Conservation (phyloP, 2,888 invertebrate genomes). For the Crossocerus cetratus region DNA sequence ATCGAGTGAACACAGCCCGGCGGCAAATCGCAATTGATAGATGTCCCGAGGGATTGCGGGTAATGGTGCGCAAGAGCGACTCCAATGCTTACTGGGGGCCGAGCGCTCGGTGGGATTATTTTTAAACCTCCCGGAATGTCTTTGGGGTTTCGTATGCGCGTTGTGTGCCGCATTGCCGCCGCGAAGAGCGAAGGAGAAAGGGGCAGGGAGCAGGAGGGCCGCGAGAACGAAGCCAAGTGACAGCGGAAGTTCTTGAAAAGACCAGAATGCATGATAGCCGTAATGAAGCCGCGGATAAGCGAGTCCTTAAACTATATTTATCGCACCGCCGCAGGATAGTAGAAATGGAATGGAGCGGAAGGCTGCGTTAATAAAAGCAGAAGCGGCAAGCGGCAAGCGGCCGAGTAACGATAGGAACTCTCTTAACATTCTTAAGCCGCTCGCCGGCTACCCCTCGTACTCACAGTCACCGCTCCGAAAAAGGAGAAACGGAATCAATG, state of each 20-base stretch:
- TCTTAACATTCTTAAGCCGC: no score
- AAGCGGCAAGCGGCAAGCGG: no score
- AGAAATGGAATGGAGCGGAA: background rate
- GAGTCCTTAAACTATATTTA: conserved; percentile 21
- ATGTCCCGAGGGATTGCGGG: no score
- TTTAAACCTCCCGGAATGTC: background rate
- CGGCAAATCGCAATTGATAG: no score
- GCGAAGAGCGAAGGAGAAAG: background rate
- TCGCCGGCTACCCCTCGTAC: no score
- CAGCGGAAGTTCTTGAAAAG: conserved; percentile 32
- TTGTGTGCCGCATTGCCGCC: background rate
- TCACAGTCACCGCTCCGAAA: no score
- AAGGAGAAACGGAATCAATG: no score
- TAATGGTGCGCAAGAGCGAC: no score
- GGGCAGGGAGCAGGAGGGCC: background rate
- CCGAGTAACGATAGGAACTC: background rate
- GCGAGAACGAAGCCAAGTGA: conserved; percentile 17
- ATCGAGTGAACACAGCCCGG: no score
- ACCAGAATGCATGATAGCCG: conserved; percentile 24
- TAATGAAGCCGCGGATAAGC: conserved; percentile 38
- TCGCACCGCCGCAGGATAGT: conserved; percentile 11
- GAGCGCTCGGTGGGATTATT: background rate
- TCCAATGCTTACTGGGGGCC: no score
- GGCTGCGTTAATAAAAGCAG: background rate
- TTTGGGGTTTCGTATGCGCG: conserved; percentile 2